phyloP scores from a whole-genome alignment of 2,797 vertebrate genomes.

The Rachycentron canadum region DNA sequence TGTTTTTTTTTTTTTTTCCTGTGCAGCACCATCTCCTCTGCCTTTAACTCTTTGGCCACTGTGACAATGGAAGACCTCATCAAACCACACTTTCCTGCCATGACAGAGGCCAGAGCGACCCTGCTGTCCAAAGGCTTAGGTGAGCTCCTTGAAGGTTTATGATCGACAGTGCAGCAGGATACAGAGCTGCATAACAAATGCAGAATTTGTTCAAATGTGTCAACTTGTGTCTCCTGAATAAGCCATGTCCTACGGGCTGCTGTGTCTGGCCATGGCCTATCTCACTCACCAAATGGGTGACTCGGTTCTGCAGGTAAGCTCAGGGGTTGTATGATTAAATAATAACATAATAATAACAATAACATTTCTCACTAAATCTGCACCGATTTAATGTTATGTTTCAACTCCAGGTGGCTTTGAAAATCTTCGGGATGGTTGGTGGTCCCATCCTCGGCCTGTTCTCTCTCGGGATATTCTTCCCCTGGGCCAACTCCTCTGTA shows the following conservation, averaged over 20 bases:
- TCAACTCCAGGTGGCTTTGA: slow-evolving; percentile 88
- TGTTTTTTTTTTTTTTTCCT: background rate
- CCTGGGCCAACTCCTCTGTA: slow-evolving; percentile 90
- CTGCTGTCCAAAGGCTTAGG: slow-evolving; percentile 89
- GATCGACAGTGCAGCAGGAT: background rate
- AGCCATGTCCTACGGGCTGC: slow-evolving; percentile 89
- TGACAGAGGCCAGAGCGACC: slow-evolving; percentile 86
- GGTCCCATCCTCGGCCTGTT: slow-evolving; percentile 92
- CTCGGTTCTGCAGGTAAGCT: slow-evolving; percentile 88
- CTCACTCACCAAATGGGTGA: slow-evolving; percentile 89
- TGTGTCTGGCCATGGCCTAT: slow-evolving; percentile 92
- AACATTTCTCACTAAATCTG: background rate
- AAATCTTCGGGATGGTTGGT: slow-evolving; percentile 96
- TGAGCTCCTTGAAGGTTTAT: slow-evolving; percentile 61
- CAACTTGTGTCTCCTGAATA: slow-evolving; percentile 22
- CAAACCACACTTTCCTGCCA: slow-evolving; percentile 86
- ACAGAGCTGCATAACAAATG: background rate
- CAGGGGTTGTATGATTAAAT: fast-evolving
- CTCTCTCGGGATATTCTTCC: slow-evolving; percentile 93
- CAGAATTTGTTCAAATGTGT: background rate
- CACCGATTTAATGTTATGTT: background rate
- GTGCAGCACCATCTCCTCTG: slow-evolving; percentile 91
- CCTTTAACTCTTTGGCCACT: slow-evolving; percentile 93
- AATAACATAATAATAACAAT: background rate
- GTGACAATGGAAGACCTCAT: slow-evolving; percentile 94